Conservation (phyloP, 2,888 invertebrate species). For the Noctua janthe region DNA sequence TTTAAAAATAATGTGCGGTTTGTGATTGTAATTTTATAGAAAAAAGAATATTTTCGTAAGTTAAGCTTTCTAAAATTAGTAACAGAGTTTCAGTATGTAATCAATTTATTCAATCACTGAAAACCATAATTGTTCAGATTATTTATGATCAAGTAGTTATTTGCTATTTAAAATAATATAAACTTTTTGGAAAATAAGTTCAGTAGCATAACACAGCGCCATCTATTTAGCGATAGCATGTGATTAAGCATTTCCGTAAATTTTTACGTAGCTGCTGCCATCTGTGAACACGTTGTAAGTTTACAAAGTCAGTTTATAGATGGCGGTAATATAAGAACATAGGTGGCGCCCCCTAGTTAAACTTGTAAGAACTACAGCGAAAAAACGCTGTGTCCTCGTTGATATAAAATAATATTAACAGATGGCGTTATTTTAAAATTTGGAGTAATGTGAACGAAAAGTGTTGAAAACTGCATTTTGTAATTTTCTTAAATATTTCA, state of each 20-base stretch:
- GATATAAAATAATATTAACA: background rate
- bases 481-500: background rate
- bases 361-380: rapidly evolving
- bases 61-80: background rate
- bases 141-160: background rate
- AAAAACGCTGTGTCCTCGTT: rapidly evolving
- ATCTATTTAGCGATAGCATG: conserved; percentile 69
- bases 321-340: background rate
- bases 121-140: background rate
- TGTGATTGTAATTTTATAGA: background rate
- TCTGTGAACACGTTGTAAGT: background rate
- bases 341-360: background rate
- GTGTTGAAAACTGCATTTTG: background rate
- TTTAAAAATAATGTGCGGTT: too few species aligned
- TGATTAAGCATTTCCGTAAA: background rate
- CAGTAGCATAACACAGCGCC: background rate
- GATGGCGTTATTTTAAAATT: conserved; percentile 25
- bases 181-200: background rate
- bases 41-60: background rate
- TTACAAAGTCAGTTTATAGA: background rate
- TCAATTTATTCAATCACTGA: background rate
- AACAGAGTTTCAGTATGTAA: background rate
- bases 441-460: too few species aligned
- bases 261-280: conserved; percentile 16
- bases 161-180: too few species aligned